These are phyloP conservation scores for Apotomis turbidana DNA, from an alignment of 2,888 invertebrate species.

Conservation along the genomic window DNA sequence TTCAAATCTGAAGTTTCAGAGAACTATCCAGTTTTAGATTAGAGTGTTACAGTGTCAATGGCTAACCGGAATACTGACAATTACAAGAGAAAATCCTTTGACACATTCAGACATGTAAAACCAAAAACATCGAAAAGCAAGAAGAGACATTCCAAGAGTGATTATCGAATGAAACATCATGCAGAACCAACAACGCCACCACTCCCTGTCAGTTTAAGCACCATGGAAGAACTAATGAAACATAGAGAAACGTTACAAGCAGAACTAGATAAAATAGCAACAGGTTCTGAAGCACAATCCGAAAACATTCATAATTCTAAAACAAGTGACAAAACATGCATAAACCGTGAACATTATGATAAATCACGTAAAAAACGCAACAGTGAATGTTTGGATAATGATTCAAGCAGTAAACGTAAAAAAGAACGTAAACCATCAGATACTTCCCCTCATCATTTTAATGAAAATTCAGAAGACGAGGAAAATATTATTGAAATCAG, in stretches of 20 bases:
- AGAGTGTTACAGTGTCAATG: conserved; percentile 51
- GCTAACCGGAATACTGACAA: conserved; percentile 57
- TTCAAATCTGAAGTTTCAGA: conserved; percentile 38
- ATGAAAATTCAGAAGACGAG: conserved; percentile 92
- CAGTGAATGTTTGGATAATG: conserved; percentile 2
- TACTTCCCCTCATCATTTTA: conserved; percentile 79
- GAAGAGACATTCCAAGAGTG: conserved; percentile 51
- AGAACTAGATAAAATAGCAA: conserved; percentile 64
- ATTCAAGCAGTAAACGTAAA: conserved; percentile 1
- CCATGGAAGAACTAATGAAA: conserved; percentile 69
- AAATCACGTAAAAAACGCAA: conserved; percentile 43
- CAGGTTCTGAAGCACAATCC: conserved; percentile 50
- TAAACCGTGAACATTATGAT: conserved; percentile 43
- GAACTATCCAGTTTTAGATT: conserved; percentile 4
- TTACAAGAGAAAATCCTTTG: conserved; percentile 56
- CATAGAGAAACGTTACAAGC: conserved; percentile 67
- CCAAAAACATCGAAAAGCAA: conserved; percentile 53
- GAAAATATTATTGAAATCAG: conserved; percentile 95
- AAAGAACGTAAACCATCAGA: conserved; percentile 42
- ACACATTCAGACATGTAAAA: conserved; percentile 55
- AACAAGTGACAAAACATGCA: conserved; percentile 54
- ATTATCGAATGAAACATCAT: conserved; percentile 48
- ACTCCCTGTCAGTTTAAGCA: conserved; percentile 59
- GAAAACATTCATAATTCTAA: conserved; percentile 46
- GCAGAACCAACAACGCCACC: conserved; percentile 72